Base-by-base conservation (phyloP, 2,888 invertebrate species). In the Heliothis peltigera region DNA sequence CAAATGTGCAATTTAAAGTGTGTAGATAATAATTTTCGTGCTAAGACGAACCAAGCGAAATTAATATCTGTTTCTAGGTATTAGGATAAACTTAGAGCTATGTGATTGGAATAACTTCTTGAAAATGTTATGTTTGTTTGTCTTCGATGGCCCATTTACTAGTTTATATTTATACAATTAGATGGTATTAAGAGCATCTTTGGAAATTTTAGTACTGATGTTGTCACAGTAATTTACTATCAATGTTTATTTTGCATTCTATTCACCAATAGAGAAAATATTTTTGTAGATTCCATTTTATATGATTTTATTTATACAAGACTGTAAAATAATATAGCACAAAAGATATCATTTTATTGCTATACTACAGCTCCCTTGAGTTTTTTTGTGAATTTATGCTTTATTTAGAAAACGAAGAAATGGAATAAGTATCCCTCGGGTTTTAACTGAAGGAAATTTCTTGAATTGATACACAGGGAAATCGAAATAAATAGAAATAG, bases 381-480 rank as follows among this genome's bases (percentile, higher is more conserved):
- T 28, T 51, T 28, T n/a, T 75, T 52, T 47, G 28, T 32, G 62
- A 70, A 64, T 58, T 57, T 75, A 67, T 63, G 43, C 22, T 47
- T 42, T 54, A 49, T 59, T 64, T 75, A 60, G 53, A 64, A 67
- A 70, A 64, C 35, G 57, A 58, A 64, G 62, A 55, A 49, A 59
- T 39, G 42, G 58, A 58, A 55, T 48, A n/a, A n/a, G n/a, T n/a
- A 60, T 54, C 62, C 55, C 39, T 42, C 63, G 52, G 19, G 64
- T 35, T 17, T 22, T 10, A 39, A 57, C 32, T 47, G 49, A 64
- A 22, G 47, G 48, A 64, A 78, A 62, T 62, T 59, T 21, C 32
- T 19, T 67, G 52, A 67, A 78, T 75, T 56, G 44, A 60, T 78
- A 70, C 17, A 18, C 44, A 67, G 22, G 51, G 28, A 56, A 67